Evolutionary conservation across 2,797 vertebrate species (phyloP).

Genomic region (Syncerus caffer): DNA sequence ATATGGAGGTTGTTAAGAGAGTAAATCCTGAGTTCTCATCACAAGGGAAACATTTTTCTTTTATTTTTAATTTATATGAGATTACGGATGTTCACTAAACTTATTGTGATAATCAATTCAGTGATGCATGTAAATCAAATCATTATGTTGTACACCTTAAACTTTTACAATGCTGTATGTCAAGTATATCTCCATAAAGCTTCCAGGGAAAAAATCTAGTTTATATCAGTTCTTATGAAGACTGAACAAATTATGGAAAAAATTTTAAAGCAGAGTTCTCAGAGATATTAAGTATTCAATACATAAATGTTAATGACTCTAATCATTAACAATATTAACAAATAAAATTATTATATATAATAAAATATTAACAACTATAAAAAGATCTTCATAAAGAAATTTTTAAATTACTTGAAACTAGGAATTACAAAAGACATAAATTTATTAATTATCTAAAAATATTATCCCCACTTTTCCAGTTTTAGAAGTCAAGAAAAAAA

Average conservation of each 20-base stretch:
- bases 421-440: neutral
- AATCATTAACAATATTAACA: neutral
- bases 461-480: neutral
- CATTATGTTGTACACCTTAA: neutral
- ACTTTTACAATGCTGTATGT: neutral
- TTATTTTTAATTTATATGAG: neutral
- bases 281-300: neutral
- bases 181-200: neutral
- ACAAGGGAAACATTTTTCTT: neutral
- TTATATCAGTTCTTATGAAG: neutral
- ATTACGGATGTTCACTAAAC: neutral
- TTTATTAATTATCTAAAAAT: neutral
- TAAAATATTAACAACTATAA: neutral
- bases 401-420: neutral
- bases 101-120: neutral
- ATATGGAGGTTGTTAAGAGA: neutral
- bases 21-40: neutral
- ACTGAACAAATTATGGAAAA: neutral
- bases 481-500: conserved; percentile 11
- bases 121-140: neutral
- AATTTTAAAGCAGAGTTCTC: neutral
- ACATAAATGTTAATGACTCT: neutral
- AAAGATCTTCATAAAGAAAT: neutral
- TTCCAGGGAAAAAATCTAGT: neutral
- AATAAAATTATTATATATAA: neutral